Base-by-base conservation (phyloP, 2,113 vertebrate genomes). In the Micronycteris hirsuta region DNA sequence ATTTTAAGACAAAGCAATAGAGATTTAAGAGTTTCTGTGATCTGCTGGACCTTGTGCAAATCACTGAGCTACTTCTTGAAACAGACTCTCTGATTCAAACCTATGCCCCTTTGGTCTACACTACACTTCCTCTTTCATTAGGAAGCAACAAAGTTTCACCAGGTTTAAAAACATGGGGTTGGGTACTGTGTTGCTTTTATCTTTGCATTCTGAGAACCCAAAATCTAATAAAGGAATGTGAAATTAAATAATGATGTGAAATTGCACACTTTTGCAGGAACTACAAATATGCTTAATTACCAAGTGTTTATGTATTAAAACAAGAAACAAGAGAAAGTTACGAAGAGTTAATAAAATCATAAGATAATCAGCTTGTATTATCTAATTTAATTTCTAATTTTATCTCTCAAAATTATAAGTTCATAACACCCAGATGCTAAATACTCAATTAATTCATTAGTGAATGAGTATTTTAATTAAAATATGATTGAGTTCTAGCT, bases 391-490 rank as follows among this genome's bases (percentile, higher is more conserved):
- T 98, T 97, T 97, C 67, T 95, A 97, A 97, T 96, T 98, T 95
- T 94, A 82, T 71, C 36, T 96, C 83, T 96, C 84, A 95, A 97
- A 97, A 67, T 96, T 93, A 1, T 95, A 97, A 97, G 68, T 86
- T 63, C 47, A 8, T 96, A 95, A 80, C 43, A 89, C 63, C 61
- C 70, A 95, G 85, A 94, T 88, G 95, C 65, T 92, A 96, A 98
- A 94, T 84, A 97, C 61, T 61, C 3, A 89, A 96, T 96, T 96
- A 96, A 97, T 97, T 98, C 61, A 93, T 96, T 92, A 96, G 93
- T 96, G 93, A 97, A 89, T 71, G 81, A 38, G 24, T 58, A 33
- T 97, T 98, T 77, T 97, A 97, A 98, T 98, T 97, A 95, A 97
- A 96, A 96, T 84, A 95, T 68, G 54, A 91, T 38, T 95, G 33